These are phyloP conservation scores for Gouania willdenowi DNA, from an alignment of 2,797 vertebrate species.

Conservation along the genomic window DNA sequence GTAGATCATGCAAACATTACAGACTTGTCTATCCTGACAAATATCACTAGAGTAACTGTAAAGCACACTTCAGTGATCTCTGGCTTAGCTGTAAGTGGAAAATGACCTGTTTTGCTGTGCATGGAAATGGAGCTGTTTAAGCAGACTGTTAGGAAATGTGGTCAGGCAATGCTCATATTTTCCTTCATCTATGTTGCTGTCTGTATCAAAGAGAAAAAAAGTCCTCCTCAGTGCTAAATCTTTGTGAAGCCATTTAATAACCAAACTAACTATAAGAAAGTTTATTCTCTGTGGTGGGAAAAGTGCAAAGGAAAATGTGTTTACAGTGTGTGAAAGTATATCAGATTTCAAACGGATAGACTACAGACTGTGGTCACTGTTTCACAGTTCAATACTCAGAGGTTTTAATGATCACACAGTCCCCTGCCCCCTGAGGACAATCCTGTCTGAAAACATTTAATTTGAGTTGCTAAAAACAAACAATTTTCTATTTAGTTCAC, in stretches of 20 bases:
- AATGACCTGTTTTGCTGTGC: conserved; percentile 39
- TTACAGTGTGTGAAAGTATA: too few relatives aligned
- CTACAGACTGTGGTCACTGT: too few relatives aligned
- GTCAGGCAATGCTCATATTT: conserved; percentile 46
- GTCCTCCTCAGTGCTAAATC: too few relatives aligned
- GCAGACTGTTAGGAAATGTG: conserved; percentile 51
- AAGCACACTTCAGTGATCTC: conserved; percentile 2
- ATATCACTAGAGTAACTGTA: conserved; percentile 5
- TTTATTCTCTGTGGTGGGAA: too few relatives aligned
- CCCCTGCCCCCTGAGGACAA: conserved; percentile 34
- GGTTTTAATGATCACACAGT: conserved; percentile 31
- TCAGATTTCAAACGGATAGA: too few relatives aligned
- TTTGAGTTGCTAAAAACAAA: conserved; percentile 22
- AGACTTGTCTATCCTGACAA: background rate
- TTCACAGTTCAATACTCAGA: conserved; percentile 40
- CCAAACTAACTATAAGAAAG: too few relatives aligned
- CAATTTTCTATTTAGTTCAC: too few relatives aligned
- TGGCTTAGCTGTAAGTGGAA: conserved; percentile 22
- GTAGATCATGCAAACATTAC: background rate
- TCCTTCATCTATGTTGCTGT: conserved; percentile 48
- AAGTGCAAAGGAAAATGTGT: too few relatives aligned
- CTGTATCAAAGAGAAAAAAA: too few relatives aligned
- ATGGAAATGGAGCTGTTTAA: conserved; percentile 41
- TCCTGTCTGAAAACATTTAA: conserved; percentile 32
- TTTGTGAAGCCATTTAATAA: too few relatives aligned